These are phyloP conservation scores for Punctoribates punctum DNA, from an alignment of 2,888 invertebrate species.

Conservation along the genomic window DNA sequence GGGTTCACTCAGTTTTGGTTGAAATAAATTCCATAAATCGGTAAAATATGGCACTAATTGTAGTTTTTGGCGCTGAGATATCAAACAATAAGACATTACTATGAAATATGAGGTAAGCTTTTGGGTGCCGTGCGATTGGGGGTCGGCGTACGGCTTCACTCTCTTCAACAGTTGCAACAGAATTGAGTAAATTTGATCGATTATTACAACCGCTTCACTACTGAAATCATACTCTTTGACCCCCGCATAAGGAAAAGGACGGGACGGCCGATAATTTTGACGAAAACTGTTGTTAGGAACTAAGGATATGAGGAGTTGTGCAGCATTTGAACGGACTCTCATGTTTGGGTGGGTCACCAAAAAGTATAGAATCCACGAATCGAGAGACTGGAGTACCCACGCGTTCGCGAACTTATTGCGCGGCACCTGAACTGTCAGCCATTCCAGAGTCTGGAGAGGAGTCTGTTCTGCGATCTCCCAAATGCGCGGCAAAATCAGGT, in stretches of 20 bases:
- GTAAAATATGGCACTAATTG: conserved; percentile 91
- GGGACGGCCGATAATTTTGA: conserved; percentile 67
- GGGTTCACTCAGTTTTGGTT: conserved; percentile 88
- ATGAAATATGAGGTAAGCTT: conserved; percentile 90
- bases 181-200: conserved; percentile 42
- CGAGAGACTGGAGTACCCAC: conserved; percentile 87
- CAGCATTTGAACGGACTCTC: conserved; percentile 81
- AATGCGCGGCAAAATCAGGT: conserved; percentile 76
- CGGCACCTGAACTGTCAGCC: conserved; percentile 66
- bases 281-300: conserved; percentile 87
- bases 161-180: conserved; percentile 40
- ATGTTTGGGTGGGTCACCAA: conserved; percentile 78
- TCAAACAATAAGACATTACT: conserved; percentile 82
- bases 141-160: conserved; percentile 49
- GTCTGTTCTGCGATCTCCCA: conserved; percentile 80
- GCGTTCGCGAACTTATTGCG: conserved; percentile 84
- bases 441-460: conserved; percentile 85
- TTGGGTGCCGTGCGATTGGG: conserved; percentile 73
- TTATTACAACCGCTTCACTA: conserved; percentile 41
- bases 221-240: conserved; percentile 40
- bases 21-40: conserved; percentile 89
- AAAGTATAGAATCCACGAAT: conserved; percentile 85
- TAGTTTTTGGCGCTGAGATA: conserved; percentile 82
- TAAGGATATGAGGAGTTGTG: conserved; percentile 78
- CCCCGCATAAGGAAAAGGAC: conserved; percentile 31